These are phyloP conservation scores for Lasioglossum calceatum DNA, from an alignment of 2,888 invertebrate genomes.

Conservation along the genomic window DNA sequence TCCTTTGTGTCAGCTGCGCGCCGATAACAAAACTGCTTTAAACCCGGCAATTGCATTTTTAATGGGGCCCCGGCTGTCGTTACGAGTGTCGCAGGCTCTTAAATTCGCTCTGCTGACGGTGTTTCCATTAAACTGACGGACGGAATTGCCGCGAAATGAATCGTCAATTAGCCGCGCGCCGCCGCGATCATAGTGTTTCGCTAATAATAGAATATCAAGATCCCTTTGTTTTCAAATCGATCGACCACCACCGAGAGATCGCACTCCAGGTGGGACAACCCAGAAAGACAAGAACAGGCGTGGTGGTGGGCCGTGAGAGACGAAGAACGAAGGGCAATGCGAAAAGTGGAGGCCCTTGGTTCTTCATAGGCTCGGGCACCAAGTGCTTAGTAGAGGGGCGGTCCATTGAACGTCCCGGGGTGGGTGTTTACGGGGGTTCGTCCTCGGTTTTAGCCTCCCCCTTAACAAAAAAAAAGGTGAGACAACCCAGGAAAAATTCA, in stretches of 20 bases:
- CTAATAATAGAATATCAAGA: background rate
- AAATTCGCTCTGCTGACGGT: background rate
- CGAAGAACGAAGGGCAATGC: too few relatives aligned
- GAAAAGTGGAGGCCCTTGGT: too few relatives aligned
- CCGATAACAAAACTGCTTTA: slow-evolving; percentile 14
- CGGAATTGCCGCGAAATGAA: background rate
- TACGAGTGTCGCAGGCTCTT: background rate
- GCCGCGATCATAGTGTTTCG: background rate
- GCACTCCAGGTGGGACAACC: background rate
- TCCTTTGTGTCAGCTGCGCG: background rate
- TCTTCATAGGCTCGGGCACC: too few relatives aligned
- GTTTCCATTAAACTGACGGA: slow-evolving; percentile 3
- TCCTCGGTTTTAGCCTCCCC: too few relatives aligned
- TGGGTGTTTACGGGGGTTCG: too few relatives aligned
- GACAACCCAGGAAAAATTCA: too few relatives aligned
- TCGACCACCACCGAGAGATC: background rate
- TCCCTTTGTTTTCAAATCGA: background rate
- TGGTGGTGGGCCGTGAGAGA: too few relatives aligned
- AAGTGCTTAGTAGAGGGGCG: too few relatives aligned
- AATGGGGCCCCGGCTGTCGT: background rate
- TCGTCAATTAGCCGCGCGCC: background rate
- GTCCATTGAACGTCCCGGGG: too few relatives aligned
- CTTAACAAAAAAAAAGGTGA: too few relatives aligned
- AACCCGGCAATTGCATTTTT: background rate
- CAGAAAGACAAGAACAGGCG: too few relatives aligned